These are phyloP conservation scores for Hypomecis punctinalis DNA, from an alignment of 2,888 invertebrate genomes.

Conservation along the genomic window DNA sequence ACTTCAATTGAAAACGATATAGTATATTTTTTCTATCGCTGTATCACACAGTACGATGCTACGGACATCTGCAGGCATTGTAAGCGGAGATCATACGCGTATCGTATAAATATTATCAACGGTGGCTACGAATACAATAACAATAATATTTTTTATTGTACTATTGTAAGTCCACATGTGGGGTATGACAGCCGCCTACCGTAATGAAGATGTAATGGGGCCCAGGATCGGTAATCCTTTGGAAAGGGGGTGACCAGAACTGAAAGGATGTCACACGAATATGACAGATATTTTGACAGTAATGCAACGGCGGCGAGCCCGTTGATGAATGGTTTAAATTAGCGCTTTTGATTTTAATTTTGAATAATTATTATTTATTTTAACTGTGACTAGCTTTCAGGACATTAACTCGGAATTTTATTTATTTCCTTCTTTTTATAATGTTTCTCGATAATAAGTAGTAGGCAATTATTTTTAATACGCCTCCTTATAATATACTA, in stretches of 20 bases:
- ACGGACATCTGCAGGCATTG: slow-evolving; percentile 61
- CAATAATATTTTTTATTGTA: slow-evolving; percentile 77
- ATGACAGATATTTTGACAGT: slow-evolving; percentile 85
- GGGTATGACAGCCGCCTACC: slow-evolving; percentile 79
- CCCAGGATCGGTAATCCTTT: slow-evolving; percentile 76
- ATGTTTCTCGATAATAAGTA: no score
- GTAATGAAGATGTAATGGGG: slow-evolving; percentile 85
- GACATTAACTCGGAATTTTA: no score
- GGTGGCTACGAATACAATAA: slow-evolving; percentile 73
- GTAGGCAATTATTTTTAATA: no score
- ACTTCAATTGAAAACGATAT: neutral
- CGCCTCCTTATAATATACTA: no score
- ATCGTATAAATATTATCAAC: slow-evolving; percentile 78
- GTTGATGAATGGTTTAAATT: slow-evolving; percentile 57
- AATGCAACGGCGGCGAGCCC: slow-evolving; percentile 76
- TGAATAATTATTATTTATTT: no score
- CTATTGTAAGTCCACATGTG: slow-evolving; percentile 58
- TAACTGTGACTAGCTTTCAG: no score
- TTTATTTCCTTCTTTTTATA: no score
- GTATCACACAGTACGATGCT: slow-evolving; percentile 36
- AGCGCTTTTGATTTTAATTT: slow-evolving; percentile 44
- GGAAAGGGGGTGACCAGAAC: slow-evolving; percentile 75
- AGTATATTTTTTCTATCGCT: slow-evolving; percentile 44
- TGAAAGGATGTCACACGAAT: slow-evolving; percentile 82
- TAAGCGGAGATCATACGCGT: slow-evolving; percentile 70